Conservation (phyloP, 1,140 invertebrate genomes). For the Drosophila rhopaloa region DNA sequence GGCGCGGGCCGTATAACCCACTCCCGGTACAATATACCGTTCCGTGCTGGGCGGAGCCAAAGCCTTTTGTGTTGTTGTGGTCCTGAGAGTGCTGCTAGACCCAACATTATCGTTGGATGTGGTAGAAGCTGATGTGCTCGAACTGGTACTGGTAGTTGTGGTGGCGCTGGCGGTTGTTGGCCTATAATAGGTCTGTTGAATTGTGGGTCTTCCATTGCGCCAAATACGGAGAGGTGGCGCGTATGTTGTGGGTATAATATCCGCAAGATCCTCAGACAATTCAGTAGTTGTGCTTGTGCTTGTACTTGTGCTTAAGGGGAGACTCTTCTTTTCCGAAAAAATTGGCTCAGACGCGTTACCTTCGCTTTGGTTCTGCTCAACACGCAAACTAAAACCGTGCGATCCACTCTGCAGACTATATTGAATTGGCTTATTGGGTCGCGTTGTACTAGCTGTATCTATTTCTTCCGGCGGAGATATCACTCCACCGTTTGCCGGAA, state of each 20-base stretch:
- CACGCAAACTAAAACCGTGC: slow-evolving; percentile 64
- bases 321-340: neutral
- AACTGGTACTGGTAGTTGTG: slow-evolving; percentile 5
- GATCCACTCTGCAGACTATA: slow-evolving; percentile 67
- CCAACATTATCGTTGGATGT: neutral
- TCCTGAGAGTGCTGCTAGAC: slow-evolving; percentile 13
- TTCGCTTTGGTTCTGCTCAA: slow-evolving; percentile 25
- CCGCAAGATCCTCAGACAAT: slow-evolving; percentile 34
- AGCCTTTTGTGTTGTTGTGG: slow-evolving; percentile 22
- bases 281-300: neutral
- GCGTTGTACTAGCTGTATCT: slow-evolving; percentile 40
- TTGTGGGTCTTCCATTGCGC: slow-evolving; percentile 74
- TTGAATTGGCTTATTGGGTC: slow-evolving; percentile 55
- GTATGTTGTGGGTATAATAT: slow-evolving; percentile 81
- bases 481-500: slow-evolving; percentile 14
- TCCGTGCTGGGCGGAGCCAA: slow-evolving; percentile 26
- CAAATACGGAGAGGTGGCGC: slow-evolving; percentile 72
- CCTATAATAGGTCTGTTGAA: slow-evolving; percentile 49
- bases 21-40: slow-evolving; percentile 13
- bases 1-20: slow-evolving; percentile 66
- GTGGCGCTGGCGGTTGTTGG: slow-evolving; percentile 15
- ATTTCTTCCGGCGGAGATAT: slow-evolving; percentile 12
- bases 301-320: slow-evolving; percentile 13
- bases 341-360: slow-evolving; percentile 19
- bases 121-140: slow-evolving; percentile 6